Base-by-base conservation (phyloP, 2,888 invertebrate species). In the Chouioia cunea region DNA sequence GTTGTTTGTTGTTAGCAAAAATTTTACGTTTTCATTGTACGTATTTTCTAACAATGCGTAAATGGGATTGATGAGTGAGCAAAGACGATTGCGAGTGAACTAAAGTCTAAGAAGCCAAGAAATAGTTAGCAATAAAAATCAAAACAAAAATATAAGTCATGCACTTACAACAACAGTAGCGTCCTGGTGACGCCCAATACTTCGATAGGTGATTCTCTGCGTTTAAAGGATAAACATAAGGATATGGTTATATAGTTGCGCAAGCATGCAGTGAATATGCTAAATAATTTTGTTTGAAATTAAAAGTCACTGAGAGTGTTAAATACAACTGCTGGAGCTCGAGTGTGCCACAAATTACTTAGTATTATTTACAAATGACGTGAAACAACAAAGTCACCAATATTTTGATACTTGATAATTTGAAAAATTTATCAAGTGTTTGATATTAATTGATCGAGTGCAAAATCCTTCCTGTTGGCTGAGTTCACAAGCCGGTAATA, bases 141-240 rank as follows among this genome's bases (percentile, higher is more conserved):
- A 65, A 76, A 73, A 48, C 18, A 27, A 64, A 67, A 71, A 65
- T n/a, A 62, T 62, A 72, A 68, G 66, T 69, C 85, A 84, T 85
- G 85, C 85, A 85, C 85, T 85, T 85, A 85, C 85, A 77, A 79
- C 74, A 71, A 77, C 70, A 78, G 36, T 36, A 36, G 75, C 76
- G 71, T 79, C 77, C 75, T 79, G 80, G 65, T 83, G 81, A 79
- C 81, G 83, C 79, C 81, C 80, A 75, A 76, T 77, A 76, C 78
- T 78, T 75, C 84, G 84, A 82, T 83, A 81, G 78, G 77, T 80
- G 81, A 83, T 77, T 78, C 78, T 79, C 85, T 85, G 82, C 76
- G 78, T 73, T 82, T 79, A 77, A 65, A 66, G 71, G 65, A 48
- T 60, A 70, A 73, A 67, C 36, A 73, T 58, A 50, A 73, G 54